Evolutionary conservation across 2,113 vertebrate genomes (phyloP).

Genomic region (Megaleporinus macrocephalus): DNA sequence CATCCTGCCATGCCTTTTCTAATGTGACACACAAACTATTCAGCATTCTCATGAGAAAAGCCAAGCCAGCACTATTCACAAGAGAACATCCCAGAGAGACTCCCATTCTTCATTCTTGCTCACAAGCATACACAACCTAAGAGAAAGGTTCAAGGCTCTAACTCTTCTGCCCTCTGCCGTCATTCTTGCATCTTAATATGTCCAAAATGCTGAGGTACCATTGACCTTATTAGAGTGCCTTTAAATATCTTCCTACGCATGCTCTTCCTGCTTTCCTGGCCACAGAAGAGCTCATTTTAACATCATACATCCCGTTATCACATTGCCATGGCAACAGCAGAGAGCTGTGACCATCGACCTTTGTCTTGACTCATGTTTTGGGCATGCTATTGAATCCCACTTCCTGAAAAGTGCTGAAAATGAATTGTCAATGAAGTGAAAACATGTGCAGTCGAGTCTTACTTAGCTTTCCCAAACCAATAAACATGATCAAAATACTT

Average conservation of each 20-base stretch:
- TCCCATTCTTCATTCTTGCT: slow-evolving; percentile 17
- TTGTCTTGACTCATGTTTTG: slow-evolving; percentile 38
- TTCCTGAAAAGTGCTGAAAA: slow-evolving; percentile 40
- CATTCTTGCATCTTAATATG: neutral
- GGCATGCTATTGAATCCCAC: slow-evolving; percentile 21
- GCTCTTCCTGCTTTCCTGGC: neutral
- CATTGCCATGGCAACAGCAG: slow-evolving; percentile 29
- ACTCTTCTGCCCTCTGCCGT: neutral
- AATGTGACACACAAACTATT: slow-evolving; percentile 74
- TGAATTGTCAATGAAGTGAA: neutral
- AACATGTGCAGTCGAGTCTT: no score
- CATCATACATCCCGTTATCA: slow-evolving; percentile 16
- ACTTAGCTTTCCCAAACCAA: neutral
- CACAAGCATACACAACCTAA: slow-evolving; percentile 27
- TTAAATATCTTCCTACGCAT: neutral
- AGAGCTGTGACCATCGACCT: neutral
- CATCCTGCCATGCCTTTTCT: slow-evolving; percentile 78
- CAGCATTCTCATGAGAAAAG: slow-evolving; percentile 76
- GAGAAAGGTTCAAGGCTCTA: slow-evolving; percentile 33
- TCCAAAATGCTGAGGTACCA: neutral
- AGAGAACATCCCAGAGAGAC: slow-evolving; percentile 44
- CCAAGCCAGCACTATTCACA: slow-evolving; percentile 60
- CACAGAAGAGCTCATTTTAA: neutral
- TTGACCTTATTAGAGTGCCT: neutral
- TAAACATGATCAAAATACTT: neutral